phyloP scores from a whole-genome alignment of 2,797 vertebrate genomes.

The Limnodromus scolopaceus region DNA sequence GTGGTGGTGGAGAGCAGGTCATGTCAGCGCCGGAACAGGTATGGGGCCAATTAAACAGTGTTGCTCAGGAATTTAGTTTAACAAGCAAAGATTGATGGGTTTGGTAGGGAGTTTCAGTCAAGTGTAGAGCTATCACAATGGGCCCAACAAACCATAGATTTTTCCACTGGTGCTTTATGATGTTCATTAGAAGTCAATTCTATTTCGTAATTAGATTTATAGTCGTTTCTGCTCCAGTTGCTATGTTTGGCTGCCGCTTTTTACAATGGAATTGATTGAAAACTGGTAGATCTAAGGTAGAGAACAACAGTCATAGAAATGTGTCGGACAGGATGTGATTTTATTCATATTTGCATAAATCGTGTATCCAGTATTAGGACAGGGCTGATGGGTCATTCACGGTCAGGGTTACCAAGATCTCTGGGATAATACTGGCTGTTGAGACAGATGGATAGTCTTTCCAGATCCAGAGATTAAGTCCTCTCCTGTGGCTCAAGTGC shows the following conservation, averaged over 20 bases:
- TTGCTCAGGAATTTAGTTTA: background rate
- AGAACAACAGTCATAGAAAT: background rate
- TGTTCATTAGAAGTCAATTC: background rate
- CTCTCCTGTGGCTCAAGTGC: background rate
- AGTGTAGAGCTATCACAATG: background rate
- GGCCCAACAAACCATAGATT: background rate
- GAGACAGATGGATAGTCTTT: background rate
- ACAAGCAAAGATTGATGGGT: background rate
- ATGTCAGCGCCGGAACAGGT: background rate
- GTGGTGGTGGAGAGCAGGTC: background rate
- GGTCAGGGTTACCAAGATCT: background rate
- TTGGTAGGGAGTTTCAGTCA: background rate
- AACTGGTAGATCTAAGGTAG: background rate
- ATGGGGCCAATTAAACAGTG: background rate
- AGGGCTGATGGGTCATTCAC: background rate
- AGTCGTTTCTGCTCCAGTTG: background rate
- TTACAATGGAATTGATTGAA: background rate
- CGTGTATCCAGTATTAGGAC: background rate
- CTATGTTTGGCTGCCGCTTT: background rate
- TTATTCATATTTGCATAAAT: background rate
- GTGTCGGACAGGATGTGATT: background rate
- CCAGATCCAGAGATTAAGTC: background rate
- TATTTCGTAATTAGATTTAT: background rate
- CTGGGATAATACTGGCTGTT: background rate
- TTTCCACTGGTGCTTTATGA: conserved; percentile 3